These are phyloP conservation scores for Folsomia manolachei DNA, from an alignment of 2,888 invertebrate genomes.

Conservation along the genomic window DNA sequence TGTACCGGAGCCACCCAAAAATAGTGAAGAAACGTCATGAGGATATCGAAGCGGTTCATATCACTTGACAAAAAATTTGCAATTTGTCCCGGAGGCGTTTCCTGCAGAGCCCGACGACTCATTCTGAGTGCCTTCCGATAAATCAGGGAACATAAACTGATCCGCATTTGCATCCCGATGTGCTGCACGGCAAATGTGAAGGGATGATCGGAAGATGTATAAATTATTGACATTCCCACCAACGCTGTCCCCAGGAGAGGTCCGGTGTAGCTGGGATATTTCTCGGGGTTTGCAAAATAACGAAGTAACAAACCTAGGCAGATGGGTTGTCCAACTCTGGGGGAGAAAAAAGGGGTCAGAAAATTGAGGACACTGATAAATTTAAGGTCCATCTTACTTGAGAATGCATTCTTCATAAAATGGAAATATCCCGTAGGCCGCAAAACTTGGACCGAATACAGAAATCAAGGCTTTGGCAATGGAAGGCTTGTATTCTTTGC, in stretches of 20 bases:
- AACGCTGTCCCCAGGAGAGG: constrained; percentile 53
- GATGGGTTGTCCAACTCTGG: constrained; percentile 37
- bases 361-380: not conserved
- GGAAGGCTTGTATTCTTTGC: constrained; percentile 16
- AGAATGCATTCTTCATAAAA: constrained; percentile 26
- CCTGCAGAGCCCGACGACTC: constrained; percentile 28
- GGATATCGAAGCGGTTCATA: constrained; percentile 86
- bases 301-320: constrained; percentile 35
- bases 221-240: constrained; percentile 51
- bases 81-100: constrained; percentile 68
- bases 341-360: not conserved
- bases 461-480: constrained; percentile 21
- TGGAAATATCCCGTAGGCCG: constrained; percentile 13
- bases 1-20: constrained; percentile 86
- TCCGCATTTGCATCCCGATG: constrained; percentile 75
- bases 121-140: constrained; percentile 71
- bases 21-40: constrained; percentile 85
- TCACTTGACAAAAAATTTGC: constrained; percentile 92
- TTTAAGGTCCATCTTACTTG: constrained; percentile 17
- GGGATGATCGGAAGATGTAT: constrained; percentile 64
- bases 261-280: constrained; percentile 51
- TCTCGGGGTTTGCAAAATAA: constrained; percentile 25
- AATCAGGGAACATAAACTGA: constrained; percentile 77
- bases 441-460: constrained; percentile 20
- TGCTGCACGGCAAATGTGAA: constrained; percentile 61